These are phyloP conservation scores for Limnothrissa miodon DNA, from an alignment of 2,113 vertebrate genomes.

Conservation along the genomic window DNA sequence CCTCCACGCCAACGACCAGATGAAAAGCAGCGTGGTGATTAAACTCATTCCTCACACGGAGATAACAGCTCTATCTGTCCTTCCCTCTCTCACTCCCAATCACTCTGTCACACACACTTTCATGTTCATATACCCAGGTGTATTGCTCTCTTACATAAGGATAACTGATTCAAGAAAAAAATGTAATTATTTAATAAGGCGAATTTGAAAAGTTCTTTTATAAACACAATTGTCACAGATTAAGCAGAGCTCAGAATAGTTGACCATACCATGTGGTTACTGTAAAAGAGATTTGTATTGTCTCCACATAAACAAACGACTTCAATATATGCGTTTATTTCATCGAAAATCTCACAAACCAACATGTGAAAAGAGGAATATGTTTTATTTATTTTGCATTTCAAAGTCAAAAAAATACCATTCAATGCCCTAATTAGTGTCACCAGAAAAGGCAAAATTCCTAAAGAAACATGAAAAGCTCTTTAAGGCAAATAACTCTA, in stretches of 20 bases:
- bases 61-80: not conserved
- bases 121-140: not conserved
- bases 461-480: not conserved
- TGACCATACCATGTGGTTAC: not conserved
- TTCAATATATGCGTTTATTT: not conserved
- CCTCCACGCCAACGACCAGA: slow-evolving; percentile 1
- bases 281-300: not conserved
- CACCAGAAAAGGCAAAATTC: not conserved
- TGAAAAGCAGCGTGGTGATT: slow-evolving; percentile 17
- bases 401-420: not conserved
- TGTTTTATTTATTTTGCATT: not conserved
- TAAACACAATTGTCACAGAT: no score
- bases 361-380: not conserved
- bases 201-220: no score
- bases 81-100: not conserved
- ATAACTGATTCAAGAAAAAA: not conserved
- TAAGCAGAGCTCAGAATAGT: no score
- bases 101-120: not conserved
- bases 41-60: not conserved
- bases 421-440: not conserved
- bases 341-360: not conserved
- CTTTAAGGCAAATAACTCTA: not conserved
- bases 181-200: not conserved
- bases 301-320: not conserved
- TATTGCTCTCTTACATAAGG: not conserved